Percentiles rank a stretch among this genome's conserved stretches.
Conservation (phyloP, 2,113 vertebrate species). For the Junco hyemalis region DNA sequence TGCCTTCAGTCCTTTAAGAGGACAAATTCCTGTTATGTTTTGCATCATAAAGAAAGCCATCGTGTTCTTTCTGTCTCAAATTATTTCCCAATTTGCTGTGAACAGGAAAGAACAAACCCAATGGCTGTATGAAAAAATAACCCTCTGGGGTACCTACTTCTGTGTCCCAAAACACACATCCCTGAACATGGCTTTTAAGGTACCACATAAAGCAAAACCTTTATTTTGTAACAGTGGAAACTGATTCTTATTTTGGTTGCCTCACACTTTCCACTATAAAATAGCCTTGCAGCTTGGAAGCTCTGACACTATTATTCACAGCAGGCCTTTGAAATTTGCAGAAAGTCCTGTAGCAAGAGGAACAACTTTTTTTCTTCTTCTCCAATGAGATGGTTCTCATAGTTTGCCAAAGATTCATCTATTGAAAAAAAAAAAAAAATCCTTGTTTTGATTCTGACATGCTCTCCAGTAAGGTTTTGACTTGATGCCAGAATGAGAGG, state of each 20-base stretch:
- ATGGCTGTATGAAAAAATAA: background rate
- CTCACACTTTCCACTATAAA: conserved; percentile 52
- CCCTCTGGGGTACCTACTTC: background rate
- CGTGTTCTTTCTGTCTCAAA: background rate
- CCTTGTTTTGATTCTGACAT: background rate
- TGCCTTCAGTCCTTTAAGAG: background rate
- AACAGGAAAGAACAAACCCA: background rate
- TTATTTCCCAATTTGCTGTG: background rate
- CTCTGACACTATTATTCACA: conserved; percentile 14
- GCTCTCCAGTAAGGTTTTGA: background rate
- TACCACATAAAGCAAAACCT: background rate
- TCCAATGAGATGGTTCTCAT: background rate
- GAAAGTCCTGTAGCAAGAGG: conserved; percentile 8
- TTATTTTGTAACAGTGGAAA: conserved; percentile 2
- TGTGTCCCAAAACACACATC: background rate
- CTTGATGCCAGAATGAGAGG: background rate
- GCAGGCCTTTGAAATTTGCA: conserved; percentile 36
- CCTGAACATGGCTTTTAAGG: background rate
- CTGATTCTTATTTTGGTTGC: conserved; percentile 23
- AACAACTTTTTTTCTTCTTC: background rate
- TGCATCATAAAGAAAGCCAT: background rate
- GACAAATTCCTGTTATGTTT: background rate
- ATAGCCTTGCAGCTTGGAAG: conserved; percentile 12
- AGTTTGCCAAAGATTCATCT: conserved; percentile 3
- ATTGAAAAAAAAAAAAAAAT: background rate